These are phyloP conservation scores for Pheosia gnoma DNA, from an alignment of 2,888 invertebrate genomes.

Conservation along the genomic window DNA sequence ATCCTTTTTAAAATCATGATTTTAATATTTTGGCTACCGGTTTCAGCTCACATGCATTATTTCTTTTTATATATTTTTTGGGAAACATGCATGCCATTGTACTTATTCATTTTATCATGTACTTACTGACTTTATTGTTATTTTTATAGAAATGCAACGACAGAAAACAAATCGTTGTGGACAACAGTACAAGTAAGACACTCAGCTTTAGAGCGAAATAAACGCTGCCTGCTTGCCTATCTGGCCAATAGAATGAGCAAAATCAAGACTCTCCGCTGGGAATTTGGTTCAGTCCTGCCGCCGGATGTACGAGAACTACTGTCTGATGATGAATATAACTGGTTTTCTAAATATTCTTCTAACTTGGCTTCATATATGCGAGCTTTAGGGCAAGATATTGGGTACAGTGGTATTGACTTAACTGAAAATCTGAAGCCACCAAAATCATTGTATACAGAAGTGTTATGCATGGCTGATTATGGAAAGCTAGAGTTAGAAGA, in stretches of 20 bases:
- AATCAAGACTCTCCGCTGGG: conserved; percentile 96
- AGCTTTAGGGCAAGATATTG: conserved; percentile 90
- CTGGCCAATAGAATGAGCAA: conserved; percentile 91
- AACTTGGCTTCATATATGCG: conserved; percentile 95
- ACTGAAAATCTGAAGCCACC: conserved; percentile 95
- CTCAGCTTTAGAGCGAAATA: conserved; percentile 93
- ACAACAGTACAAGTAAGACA: conserved; percentile 93
- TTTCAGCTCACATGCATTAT: no score
- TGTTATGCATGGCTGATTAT: conserved; percentile 94
- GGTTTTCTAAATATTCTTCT: conserved; percentile 95
- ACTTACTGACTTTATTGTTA: not conserved
- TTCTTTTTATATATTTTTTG: no score
- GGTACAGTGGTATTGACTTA: conserved; percentile 90
- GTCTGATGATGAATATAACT: conserved; percentile 92
- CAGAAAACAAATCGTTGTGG: conserved; percentile 85
- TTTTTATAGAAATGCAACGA: conserved; percentile 76
- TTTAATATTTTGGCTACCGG: no score
- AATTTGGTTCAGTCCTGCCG: conserved; percentile 96
- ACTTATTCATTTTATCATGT: not conserved
- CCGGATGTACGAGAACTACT: conserved; percentile 91
- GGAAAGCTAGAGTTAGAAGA: conserved; percentile 97
- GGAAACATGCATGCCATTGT: no score
- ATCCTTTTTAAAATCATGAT: no score
- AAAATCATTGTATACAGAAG: conserved; percentile 96
- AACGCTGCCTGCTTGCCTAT: conserved; percentile 94